A percentile compares a stretch with the other conserved stretches of the same genome.
These are phyloP conservation scores for Python bivittatus DNA, from an alignment of 2,113 vertebrate genomes.

Conservation along the genomic window DNA sequence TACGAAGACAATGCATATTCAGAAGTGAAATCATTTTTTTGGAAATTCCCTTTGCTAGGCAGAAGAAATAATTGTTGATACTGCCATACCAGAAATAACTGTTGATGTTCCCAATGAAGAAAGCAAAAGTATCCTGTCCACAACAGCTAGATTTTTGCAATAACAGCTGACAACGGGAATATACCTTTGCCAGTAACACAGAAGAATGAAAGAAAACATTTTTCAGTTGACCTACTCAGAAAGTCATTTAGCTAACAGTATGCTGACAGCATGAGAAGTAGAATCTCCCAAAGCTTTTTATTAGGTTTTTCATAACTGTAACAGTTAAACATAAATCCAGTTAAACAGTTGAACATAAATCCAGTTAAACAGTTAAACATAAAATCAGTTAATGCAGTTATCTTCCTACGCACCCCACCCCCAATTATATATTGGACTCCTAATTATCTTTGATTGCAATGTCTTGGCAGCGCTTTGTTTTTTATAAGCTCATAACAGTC, in stretches of 20 bases:
- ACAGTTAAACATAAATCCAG: background rate
- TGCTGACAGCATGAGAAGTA: constrained; percentile 54
- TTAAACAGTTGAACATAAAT: background rate
- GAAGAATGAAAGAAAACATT: constrained; percentile 44
- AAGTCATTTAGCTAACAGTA: constrained; percentile 55
- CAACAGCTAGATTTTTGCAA: constrained; percentile 24
- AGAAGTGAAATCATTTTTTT: background rate
- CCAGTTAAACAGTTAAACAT: background rate
- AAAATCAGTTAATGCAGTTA: background rate
- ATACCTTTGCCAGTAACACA: constrained; percentile 29
- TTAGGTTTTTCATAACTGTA: constrained; percentile 18
- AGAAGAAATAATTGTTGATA: constrained; percentile 33
- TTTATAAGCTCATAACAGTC: background rate
- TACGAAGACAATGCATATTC: background rate
- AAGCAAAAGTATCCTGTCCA: constrained; percentile 17
- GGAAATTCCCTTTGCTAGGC: constrained; percentile 25
- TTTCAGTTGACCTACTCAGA: constrained; percentile 53
- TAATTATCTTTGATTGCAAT: background rate
- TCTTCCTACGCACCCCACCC: background rate
- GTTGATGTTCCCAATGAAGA: constrained; percentile 27
- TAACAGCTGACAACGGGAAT: constrained; percentile 59
- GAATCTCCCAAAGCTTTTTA: background rate
- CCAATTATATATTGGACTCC: background rate
- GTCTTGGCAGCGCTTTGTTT: background rate
- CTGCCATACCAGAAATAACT: background rate